Conservation (phyloP, 2,113 vertebrate genomes). For the Corythoichthys intestinalis region DNA sequence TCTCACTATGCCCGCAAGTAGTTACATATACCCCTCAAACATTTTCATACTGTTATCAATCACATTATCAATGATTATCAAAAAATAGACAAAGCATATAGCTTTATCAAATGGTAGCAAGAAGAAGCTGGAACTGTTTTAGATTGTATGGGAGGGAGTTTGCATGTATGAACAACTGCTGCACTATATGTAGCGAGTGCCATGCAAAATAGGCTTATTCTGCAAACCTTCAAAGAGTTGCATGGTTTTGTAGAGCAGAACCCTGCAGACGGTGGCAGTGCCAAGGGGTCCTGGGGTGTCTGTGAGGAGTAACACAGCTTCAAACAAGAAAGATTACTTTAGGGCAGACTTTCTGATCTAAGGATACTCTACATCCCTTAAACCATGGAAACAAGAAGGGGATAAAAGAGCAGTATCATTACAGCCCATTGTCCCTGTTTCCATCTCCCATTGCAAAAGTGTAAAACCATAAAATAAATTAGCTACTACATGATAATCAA, state of each 20-base stretch:
- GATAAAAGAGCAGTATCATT: conserved; percentile 85
- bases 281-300: conserved; percentile 72
- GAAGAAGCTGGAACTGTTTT: conserved; percentile 38
- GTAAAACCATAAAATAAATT: conserved; percentile 73
- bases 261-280: conserved; percentile 83
- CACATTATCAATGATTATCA: background rate
- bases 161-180: conserved; percentile 7
- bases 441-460: conserved; percentile 62
- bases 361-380: conserved; percentile 55
- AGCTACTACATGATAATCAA: conserved; percentile 78
- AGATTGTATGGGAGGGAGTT: conserved; percentile 27
- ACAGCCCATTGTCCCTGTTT: conserved; percentile 65
- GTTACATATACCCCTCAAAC: background rate
- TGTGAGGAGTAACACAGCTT: conserved; percentile 78
- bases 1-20: too few species aligned
- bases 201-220: conserved; percentile 63
- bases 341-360: conserved; percentile 88
- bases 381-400: conserved; percentile 41
- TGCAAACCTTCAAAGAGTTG: conserved; percentile 85
- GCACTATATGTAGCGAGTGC: conserved; percentile 44
- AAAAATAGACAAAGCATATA: conserved; percentile 18
- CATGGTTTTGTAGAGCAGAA: conserved; percentile 77
- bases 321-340: conserved; percentile 81
- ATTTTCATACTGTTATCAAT: background rate
- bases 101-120: conserved; percentile 54